phyloP scores from a whole-genome alignment of 2,113 vertebrate genomes.

The Crotalus helleri region DNA sequence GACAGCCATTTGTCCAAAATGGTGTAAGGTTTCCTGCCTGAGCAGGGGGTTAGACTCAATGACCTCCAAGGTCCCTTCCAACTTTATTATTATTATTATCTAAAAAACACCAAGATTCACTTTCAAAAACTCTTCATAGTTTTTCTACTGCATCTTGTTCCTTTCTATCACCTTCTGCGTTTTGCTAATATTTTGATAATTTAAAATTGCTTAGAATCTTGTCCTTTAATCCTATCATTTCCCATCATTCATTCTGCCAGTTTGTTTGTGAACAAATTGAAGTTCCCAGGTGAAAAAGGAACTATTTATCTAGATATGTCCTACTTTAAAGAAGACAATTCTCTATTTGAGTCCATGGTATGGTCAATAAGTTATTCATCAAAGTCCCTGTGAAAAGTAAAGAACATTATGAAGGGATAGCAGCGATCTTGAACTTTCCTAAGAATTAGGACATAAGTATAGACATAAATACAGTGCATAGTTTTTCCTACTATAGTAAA shows the following conservation, averaged over 20 bases:
- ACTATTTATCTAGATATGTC: neutral
- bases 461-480: neutral
- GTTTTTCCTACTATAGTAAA: neutral
- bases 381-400: neutral
- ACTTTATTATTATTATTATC: neutral
- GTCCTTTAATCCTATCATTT: neutral
- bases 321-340: neutral
- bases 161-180: neutral
- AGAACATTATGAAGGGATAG: neutral
- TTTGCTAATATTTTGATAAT: neutral
- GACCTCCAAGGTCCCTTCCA: no score
- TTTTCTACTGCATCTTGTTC: neutral
- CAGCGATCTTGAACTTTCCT: neutral
- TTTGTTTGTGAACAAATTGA: neutral
- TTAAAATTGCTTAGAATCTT: neutral
- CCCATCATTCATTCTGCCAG: neutral
- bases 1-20: no score
- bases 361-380: neutral
- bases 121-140: neutral
- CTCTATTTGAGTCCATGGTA: neutral
- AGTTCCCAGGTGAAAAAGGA: neutral
- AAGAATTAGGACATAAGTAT: neutral
- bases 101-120: neutral
- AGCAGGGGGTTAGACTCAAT: no score
- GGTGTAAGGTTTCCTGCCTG: no score